phyloP scores from a whole-genome alignment of 2,797 vertebrate species.

The Nothura maculosa region DNA sequence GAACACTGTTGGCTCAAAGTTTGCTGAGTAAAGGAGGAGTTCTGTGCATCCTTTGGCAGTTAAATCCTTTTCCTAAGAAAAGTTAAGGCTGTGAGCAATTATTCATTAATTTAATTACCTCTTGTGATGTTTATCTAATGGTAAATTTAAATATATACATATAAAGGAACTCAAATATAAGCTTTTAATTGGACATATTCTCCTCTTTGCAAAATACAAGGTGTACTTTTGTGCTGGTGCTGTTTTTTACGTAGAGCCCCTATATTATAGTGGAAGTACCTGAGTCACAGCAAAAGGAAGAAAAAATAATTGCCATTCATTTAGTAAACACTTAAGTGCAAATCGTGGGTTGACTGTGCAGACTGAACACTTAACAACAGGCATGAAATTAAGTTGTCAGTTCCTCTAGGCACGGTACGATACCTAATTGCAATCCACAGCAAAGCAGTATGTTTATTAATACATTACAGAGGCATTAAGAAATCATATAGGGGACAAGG shows the following conservation, averaged over 20 bases:
- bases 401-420: background rate
- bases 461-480: background rate
- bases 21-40: background rate
- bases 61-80: background rate
- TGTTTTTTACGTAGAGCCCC: background rate
- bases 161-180: fast-evolving
- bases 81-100: background rate
- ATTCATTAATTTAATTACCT: background rate
- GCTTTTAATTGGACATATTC: background rate
- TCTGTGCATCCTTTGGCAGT: background rate
- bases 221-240: background rate
- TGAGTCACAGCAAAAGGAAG: background rate
- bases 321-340: constrained; percentile 29
- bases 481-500: background rate
- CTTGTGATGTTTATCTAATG: background rate
- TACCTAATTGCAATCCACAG: constrained; percentile 2
- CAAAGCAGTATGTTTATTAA: background rate
- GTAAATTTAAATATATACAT: background rate
- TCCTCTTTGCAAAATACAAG: background rate
- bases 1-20: background rate
- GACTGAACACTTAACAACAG: constrained; percentile 15
- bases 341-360: constrained; percentile 8
- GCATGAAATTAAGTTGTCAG: constrained; percentile 5
- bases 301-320: constrained; percentile 46
- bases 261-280: background rate